phyloP scores from a whole-genome alignment of 2,888 invertebrate species.

The Phortica okadai region DNA sequence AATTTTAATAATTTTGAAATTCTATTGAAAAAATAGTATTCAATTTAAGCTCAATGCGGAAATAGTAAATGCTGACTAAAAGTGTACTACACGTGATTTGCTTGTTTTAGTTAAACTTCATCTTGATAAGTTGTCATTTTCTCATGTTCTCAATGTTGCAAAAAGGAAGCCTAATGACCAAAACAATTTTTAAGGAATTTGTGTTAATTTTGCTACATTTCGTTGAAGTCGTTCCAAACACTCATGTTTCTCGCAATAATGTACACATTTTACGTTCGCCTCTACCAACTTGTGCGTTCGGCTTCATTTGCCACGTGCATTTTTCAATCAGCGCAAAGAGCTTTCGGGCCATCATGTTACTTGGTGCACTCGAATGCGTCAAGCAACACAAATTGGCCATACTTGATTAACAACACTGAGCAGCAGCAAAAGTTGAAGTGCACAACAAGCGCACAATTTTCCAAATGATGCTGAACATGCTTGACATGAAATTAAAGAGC shows the following conservation, averaged over 20 bases:
- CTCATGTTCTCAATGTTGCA: neutral
- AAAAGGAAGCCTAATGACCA: neutral
- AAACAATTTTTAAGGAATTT: neutral
- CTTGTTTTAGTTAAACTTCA: no score
- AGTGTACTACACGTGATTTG: no score
- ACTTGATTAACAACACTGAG: neutral
- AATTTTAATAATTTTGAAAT: no score
- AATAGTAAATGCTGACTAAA: no score
- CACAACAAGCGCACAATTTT: neutral
- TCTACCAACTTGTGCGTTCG: neutral
- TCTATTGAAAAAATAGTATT: no score
- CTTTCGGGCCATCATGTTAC: neutral
- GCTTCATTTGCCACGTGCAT: slow-evolving; percentile 13
- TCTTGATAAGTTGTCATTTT: no score
- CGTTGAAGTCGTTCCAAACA: neutral
- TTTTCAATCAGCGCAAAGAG: slow-evolving; percentile 18
- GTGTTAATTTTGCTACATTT: neutral
- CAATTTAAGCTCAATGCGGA: no score
- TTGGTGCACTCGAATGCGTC: neutral
- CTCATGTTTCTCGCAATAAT: neutral
- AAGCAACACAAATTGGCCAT: neutral
- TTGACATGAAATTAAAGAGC: neutral
- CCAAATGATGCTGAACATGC: neutral
- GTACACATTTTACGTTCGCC: neutral
- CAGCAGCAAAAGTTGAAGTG: no score